These are phyloP conservation scores for Caenorhabditis inopinata DNA, from an alignment of 1,140 invertebrate species.

Conservation along the genomic window DNA sequence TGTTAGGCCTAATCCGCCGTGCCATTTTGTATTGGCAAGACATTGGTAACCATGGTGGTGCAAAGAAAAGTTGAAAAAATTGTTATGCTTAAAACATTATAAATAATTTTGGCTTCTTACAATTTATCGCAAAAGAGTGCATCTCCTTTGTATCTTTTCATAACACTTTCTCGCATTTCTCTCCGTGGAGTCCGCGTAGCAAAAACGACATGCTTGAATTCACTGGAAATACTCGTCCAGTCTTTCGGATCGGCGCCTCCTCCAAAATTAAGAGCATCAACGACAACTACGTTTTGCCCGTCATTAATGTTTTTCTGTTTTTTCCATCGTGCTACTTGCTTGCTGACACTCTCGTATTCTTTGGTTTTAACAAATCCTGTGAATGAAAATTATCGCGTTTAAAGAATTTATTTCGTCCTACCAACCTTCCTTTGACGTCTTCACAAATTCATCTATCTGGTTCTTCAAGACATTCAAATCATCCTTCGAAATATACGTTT, in stretches of 20 bases:
- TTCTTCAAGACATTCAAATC: not conserved
- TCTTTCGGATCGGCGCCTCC: not conserved
- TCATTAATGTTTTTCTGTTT: not conserved
- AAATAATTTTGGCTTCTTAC: not conserved
- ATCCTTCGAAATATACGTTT: not conserved
- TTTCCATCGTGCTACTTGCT: not conserved
- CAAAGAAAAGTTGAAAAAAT: too few relatives aligned
- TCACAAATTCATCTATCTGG: not conserved
- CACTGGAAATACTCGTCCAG: not conserved
- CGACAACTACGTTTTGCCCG: not conserved
- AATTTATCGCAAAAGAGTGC: conserved; percentile 6
- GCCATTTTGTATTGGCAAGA: too few relatives aligned
- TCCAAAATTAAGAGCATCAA: not conserved
- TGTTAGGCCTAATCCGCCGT: too few relatives aligned
- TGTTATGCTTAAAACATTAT: too few relatives aligned
- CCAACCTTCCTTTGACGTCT: not conserved
- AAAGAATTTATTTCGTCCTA: too few relatives aligned
- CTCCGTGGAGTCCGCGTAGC: not conserved
- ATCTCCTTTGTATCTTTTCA: not conserved
- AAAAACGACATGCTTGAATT: not conserved
- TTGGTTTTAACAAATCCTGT: not conserved
- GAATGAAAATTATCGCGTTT: too few relatives aligned
- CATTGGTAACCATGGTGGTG: too few relatives aligned
- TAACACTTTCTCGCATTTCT: not conserved
- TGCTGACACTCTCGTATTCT: not conserved